phyloP scores from a whole-genome alignment of 2,797 vertebrate species.

The Oophaga sylvatica region DNA sequence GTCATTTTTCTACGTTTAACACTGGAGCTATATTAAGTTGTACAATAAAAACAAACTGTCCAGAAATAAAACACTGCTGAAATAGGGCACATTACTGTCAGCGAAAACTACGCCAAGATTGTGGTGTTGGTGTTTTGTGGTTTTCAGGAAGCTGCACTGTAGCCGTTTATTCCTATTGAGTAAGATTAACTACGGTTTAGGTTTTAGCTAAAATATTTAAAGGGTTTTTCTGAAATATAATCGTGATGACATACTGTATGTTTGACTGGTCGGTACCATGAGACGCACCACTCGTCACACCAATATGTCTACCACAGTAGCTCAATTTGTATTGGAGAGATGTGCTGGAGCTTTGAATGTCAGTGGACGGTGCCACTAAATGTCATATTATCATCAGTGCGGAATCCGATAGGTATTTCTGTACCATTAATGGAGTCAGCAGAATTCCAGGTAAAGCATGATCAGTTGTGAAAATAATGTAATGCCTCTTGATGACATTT shows the following conservation, averaged over 20 bases:
- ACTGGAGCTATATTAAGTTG: conserved; percentile 38
- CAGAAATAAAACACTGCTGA: conserved; percentile 48
- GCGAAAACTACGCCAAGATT: conserved; percentile 40
- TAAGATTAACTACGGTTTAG: neutral
- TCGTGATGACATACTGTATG: neutral
- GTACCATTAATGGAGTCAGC: too few relatives aligned
- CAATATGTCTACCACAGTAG: too few relatives aligned
- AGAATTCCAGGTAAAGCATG: too few relatives aligned
- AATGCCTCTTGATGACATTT: too few relatives aligned
- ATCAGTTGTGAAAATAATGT: too few relatives aligned
- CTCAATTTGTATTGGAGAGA: too few relatives aligned
- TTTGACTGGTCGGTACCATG: neutral
- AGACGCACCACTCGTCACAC: neutral
- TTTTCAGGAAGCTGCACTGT: conserved; percentile 25
- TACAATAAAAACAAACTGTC: conserved; percentile 36
- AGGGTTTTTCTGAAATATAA: neutral
- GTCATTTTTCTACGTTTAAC: conserved; percentile 33
- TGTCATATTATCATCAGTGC: too few relatives aligned
- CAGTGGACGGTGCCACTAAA: too few relatives aligned
- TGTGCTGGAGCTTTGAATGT: too few relatives aligned
- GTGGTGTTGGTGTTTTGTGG: conserved; percentile 49
- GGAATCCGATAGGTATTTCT: too few relatives aligned
- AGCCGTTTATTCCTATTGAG: conserved; percentile 17
- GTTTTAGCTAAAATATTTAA: neutral
- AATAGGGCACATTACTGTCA: conserved; percentile 46